Percentiles rank a stretch among this genome's conserved stretches.
Conservation (phyloP, 2,888 invertebrate genomes). For the Tinea pellionella region DNA sequence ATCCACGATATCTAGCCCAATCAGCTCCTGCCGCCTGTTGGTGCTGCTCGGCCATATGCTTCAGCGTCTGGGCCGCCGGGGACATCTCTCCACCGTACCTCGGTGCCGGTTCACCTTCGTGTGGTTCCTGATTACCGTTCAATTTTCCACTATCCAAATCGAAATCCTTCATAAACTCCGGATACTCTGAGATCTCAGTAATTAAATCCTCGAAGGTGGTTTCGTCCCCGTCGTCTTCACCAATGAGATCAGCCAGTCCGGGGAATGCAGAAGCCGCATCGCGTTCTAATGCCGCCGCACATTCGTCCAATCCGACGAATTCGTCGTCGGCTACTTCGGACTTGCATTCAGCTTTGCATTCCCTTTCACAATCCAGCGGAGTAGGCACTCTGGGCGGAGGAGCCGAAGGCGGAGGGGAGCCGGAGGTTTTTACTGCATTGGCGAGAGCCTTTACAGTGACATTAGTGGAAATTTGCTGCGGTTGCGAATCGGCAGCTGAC, state of each 20-base stretch:
- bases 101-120: slow-evolving; percentile 61
- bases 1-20: slow-evolving; percentile 68
- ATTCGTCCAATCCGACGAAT: slow-evolving; percentile 86
- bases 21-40: slow-evolving; percentile 79
- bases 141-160: slow-evolving; percentile 67
- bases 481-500: slow-evolving; percentile 86
- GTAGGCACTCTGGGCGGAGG: slow-evolving; percentile 76
- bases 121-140: slow-evolving; percentile 48
- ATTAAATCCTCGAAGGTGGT: slow-evolving; percentile 87
- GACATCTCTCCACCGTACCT: slow-evolving; percentile 78
- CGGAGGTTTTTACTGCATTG: slow-evolving; percentile 59
- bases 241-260: slow-evolving; percentile 83
- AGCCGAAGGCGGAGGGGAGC: slow-evolving; percentile 52
- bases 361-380: slow-evolving; percentile 85
- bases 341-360: slow-evolving; percentile 82
- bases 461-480: slow-evolving; percentile 91
- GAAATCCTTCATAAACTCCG: slow-evolving; percentile 87
- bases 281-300: slow-evolving; percentile 87
- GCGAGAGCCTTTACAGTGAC: slow-evolving; percentile 83
- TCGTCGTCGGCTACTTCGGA: slow-evolving; percentile 84
- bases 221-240: slow-evolving; percentile 85
- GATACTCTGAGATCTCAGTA: slow-evolving; percentile 86
- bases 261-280: slow-evolving; percentile 84
- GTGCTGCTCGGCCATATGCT: slow-evolving; percentile 97
- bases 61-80: slow-evolving; percentile 93